Evolutionary conservation across 2,888 invertebrate species (phyloP).

Genomic region (Serripes groenlandicus): DNA sequence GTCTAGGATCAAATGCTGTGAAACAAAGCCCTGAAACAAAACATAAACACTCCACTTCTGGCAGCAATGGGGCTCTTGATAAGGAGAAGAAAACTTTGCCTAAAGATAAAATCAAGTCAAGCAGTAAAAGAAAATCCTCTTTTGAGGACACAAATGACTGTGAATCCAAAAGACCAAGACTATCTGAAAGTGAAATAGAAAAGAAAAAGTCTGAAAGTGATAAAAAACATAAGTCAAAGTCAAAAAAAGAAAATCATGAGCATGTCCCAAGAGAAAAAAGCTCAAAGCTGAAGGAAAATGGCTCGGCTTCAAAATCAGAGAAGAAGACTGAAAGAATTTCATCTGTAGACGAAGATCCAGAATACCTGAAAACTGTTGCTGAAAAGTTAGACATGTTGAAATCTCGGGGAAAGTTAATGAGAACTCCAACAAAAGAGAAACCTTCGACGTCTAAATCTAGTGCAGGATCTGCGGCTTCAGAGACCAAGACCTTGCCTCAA

Average conservation of each 20-base stretch:
- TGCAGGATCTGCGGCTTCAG: too few species aligned
- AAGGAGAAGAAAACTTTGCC: neutral
- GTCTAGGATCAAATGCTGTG: neutral
- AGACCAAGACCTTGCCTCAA: too few species aligned
- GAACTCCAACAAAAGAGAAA: slow-evolving; percentile 28
- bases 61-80: neutral
- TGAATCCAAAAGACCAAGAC: neutral
- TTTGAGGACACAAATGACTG: neutral
- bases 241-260: too few species aligned
- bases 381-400: slow-evolving; percentile 46
- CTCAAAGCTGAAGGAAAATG: neutral
- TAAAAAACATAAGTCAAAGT: neutral
- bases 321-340: too few species aligned
- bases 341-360: neutral
- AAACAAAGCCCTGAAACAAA: neutral
- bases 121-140: neutral
- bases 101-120: neutral
- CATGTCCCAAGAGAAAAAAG: too few species aligned
- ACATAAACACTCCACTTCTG: neutral
- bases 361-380: slow-evolving; percentile 45
- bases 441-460: too few species aligned
- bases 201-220: too few species aligned
- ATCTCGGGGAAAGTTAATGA: slow-evolving; percentile 41
- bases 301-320: neutral
- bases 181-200: neutral